A percentile compares a stretch with the other conserved stretches of the same genome.
phyloP scores from a whole-genome alignment of 1,140 invertebrate species.

The Aphaenogaster floridana region DNA sequence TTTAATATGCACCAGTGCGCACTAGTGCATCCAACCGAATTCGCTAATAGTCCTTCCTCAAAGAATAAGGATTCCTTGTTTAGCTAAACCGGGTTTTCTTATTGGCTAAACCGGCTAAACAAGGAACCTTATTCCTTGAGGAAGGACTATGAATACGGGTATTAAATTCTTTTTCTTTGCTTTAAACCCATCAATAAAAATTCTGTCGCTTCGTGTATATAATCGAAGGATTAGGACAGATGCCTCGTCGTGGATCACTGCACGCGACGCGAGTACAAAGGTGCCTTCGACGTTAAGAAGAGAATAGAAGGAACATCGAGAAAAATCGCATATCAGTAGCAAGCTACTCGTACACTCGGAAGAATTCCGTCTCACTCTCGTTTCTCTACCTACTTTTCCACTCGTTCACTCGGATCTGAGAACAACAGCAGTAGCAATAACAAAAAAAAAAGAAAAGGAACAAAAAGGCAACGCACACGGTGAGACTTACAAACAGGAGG shows the following conservation, averaged over 20 bases:
- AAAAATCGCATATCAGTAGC: constrained; percentile 49
- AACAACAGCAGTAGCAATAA: constrained; percentile 43
- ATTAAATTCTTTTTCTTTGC: neutral
- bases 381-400: constrained; percentile 61
- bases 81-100: too few relatives aligned
- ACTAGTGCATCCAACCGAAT: too few relatives aligned
- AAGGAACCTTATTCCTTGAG: too few relatives aligned
- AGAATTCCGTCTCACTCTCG: constrained; percentile 26
- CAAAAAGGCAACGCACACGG: constrained; percentile 37
- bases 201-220: neutral
- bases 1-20: too few relatives aligned
- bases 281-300: constrained; percentile 23
- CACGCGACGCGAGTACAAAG: constrained; percentile 39
- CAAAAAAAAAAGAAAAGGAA: constrained; percentile 25
- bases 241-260: constrained; percentile 34
- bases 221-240: neutral
- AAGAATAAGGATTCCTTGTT: too few relatives aligned
- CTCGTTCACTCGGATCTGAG: constrained; percentile 41
- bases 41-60: too few relatives aligned
- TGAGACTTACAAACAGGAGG: constrained; percentile 43
- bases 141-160: too few relatives aligned
- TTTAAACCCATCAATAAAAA: neutral
- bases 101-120: too few relatives aligned
- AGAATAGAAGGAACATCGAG: constrained; percentile 34
- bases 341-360: constrained; percentile 26